phyloP scores from a whole-genome alignment of 2,113 vertebrate genomes.

The Onychostoma macrolepis region DNA sequence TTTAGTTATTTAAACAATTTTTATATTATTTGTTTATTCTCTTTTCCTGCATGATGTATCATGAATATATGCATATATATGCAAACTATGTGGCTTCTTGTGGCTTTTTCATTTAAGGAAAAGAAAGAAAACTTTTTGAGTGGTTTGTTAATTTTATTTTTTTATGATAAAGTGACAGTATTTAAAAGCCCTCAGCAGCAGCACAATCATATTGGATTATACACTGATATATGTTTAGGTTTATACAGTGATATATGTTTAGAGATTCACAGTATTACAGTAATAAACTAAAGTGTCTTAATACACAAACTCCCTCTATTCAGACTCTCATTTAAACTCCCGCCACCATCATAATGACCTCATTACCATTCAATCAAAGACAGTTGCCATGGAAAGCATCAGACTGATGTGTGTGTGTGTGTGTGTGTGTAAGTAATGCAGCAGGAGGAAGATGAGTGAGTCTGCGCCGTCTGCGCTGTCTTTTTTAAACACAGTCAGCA shows the following conservation, averaged over 20 bases:
- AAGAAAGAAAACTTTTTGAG: background rate
- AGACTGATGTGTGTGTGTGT: background rate
- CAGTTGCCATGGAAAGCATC: background rate
- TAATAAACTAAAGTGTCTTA: background rate
- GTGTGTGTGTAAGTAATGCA: background rate
- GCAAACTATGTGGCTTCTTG: no score
- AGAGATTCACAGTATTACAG: background rate
- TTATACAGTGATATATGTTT: background rate
- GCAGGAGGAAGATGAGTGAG: background rate
- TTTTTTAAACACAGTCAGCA: background rate
- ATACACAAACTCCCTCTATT: background rate
- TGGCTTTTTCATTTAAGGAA: background rate
- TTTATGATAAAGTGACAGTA: background rate
- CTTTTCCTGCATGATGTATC: background rate
- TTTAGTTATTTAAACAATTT: background rate
- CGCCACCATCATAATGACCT: constrained; percentile 4
- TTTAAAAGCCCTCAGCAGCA: background rate
- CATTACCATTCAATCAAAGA: background rate
- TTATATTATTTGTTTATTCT: no score
- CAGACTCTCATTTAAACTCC: background rate
- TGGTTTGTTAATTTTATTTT: background rate
- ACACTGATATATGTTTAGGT: background rate
- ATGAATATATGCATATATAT: background rate
- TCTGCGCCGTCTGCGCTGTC: background rate
- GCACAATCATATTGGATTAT: background rate